Evolutionary conservation across 2,797 vertebrate genomes (phyloP).

Genomic region (Pagetopsis macropterus): DNA sequence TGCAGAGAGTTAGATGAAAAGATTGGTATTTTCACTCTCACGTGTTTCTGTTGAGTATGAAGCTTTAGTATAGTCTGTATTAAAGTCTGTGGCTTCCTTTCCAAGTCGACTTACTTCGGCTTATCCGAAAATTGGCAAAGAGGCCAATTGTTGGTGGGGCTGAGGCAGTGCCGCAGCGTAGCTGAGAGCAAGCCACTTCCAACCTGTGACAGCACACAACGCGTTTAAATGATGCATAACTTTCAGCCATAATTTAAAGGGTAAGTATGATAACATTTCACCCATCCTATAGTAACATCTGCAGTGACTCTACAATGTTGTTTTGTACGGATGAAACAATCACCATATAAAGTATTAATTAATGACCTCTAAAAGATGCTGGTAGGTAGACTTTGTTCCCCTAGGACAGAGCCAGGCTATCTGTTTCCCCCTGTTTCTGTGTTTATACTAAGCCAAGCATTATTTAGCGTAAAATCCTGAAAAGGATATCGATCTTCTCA

Average conservation of each 20-base stretch:
- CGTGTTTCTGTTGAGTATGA: not conserved
- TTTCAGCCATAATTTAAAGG: too few relatives aligned
- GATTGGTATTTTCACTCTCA: not conserved
- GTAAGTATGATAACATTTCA: too few relatives aligned
- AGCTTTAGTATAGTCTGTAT: not conserved
- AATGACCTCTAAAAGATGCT: not conserved
- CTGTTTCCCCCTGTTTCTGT: not conserved
- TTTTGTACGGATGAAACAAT: too few relatives aligned
- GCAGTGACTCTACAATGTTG: not conserved
- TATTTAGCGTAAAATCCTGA: not conserved
- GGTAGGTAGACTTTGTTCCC: not conserved
- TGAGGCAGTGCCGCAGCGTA: too few relatives aligned
- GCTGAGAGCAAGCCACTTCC: too few relatives aligned
- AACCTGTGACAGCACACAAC: too few relatives aligned
- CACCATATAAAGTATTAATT: not conserved
- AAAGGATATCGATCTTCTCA: not conserved
- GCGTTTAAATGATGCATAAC: too few relatives aligned
- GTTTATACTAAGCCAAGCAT: not conserved
- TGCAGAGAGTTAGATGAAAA: not conserved
- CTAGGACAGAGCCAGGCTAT: not conserved
- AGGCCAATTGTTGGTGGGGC: too few relatives aligned
- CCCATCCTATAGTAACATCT: too few relatives aligned
- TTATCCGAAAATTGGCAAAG: too few relatives aligned
- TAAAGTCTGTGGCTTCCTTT: too few relatives aligned
- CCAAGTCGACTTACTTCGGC: too few relatives aligned